Conservation (phyloP, 1,140 invertebrate species). For the Zaprionus africanus region DNA sequence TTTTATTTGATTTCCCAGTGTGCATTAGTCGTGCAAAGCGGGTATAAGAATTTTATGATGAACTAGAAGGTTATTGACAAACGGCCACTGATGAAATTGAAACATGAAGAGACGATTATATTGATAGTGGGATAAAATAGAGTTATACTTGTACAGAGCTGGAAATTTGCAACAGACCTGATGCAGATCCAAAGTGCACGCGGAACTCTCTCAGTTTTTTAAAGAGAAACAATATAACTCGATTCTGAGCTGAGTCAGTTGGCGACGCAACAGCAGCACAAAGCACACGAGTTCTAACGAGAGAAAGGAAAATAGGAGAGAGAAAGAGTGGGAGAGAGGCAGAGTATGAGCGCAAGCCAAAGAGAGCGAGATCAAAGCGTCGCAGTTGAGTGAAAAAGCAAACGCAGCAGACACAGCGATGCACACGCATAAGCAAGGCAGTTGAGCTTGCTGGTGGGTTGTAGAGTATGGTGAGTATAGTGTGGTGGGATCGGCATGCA, state of each 20-base stretch:
- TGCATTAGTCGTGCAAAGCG: neutral
- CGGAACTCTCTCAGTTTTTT: no score
- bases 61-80: no score
- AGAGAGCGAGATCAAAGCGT: slow-evolving; percentile 4
- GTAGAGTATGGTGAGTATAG: neutral
- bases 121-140: no score
- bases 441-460: neutral
- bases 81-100: neutral
- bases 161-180: no score
- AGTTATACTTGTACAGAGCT: no score
- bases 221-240: no score
- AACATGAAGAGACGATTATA: neutral
- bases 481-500: slow-evolving; percentile 12
- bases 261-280: neutral
- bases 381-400: neutral
- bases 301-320: neutral
- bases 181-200: no score
- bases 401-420: neutral
- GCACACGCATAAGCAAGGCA: neutral
- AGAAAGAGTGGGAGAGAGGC: neutral
- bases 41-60: neutral
- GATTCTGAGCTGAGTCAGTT: no score
- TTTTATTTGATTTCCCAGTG: neutral
- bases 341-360: neutral
- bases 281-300: slow-evolving; percentile 34